These are phyloP conservation scores for Andrena flavipes DNA, from an alignment of 2,888 invertebrate genomes.

Conservation along the genomic window DNA sequence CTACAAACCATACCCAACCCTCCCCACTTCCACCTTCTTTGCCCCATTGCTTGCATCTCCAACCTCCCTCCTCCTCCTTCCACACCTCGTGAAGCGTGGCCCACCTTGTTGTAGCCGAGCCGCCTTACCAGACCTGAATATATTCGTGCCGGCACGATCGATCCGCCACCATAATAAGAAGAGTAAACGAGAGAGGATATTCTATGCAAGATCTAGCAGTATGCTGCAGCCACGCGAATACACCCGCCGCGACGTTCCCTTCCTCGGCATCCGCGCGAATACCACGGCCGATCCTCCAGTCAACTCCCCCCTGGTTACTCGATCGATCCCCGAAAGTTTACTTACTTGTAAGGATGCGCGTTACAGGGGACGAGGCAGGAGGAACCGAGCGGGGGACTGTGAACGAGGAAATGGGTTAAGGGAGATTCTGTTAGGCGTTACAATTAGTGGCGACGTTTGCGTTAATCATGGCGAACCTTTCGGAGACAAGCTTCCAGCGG, in stretches of 20 bases:
- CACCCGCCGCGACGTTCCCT: slow-evolving; percentile 26
- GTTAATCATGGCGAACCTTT: slow-evolving; percentile 33
- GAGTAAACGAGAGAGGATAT: slow-evolving; percentile 76
- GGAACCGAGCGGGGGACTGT: background rate
- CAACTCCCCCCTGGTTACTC: slow-evolving; percentile 40
- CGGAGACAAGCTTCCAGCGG: background rate
- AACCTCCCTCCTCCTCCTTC: background rate
- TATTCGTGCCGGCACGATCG: slow-evolving; percentile 71
- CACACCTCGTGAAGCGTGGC: slow-evolving; percentile 41
- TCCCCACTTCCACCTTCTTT: slow-evolving; percentile 53
- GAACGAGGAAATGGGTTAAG: slow-evolving; percentile 48
- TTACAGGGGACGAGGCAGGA: slow-evolving; percentile 6
- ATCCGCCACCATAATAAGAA: slow-evolving; percentile 75
- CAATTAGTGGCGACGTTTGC: slow-evolving; percentile 51
- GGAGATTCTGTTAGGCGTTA: slow-evolving; percentile 37
- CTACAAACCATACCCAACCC: slow-evolving; percentile 70
- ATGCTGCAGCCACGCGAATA: slow-evolving; percentile 61
- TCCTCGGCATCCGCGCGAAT: slow-evolving; percentile 40
- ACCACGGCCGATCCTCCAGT: slow-evolving; percentile 51
- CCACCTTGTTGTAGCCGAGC: slow-evolving; percentile 57
- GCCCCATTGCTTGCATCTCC: slow-evolving; percentile 52
- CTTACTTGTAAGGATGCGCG: slow-evolving; percentile 50
- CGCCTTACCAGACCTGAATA: slow-evolving; percentile 66
- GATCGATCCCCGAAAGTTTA: slow-evolving; percentile 58
- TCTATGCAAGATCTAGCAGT: slow-evolving; percentile 70